These are phyloP conservation scores for Drosophila glabriapex DNA, from an alignment of 2,888 invertebrate genomes.

Conservation along the genomic window DNA sequence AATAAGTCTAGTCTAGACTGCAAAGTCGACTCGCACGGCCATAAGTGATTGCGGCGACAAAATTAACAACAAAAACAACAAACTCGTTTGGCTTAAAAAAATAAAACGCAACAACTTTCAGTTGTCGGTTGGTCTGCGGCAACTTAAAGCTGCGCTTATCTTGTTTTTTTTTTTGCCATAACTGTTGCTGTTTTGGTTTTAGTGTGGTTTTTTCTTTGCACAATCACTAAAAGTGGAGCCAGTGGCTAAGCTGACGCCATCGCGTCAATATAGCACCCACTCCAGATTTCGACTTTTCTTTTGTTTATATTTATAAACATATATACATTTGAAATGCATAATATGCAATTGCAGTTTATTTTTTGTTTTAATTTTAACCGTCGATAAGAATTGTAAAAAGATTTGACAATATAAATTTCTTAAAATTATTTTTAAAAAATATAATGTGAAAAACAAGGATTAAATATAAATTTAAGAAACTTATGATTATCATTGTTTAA, in stretches of 20 bases:
- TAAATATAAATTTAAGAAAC: not conserved
- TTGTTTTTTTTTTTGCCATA: conserved; percentile 40
- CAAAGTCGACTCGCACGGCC: conserved; percentile 52
- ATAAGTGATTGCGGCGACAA: conserved; percentile 74
- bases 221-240: conserved; percentile 53
- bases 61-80: conserved; percentile 56
- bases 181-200: conserved; percentile 36
- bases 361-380: not conserved
- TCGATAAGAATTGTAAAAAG: not conserved
- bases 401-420: not conserved
- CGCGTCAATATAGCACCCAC: conserved; percentile 21
- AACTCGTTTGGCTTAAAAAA: conserved; percentile 67
- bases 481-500: not conserved
- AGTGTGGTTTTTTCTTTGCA: conserved; percentile 37
- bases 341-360: not conserved
- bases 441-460: no score
- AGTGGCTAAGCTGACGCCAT: conserved; percentile 53
- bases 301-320: not conserved
- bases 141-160: conserved; percentile 45
- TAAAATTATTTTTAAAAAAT: not conserved
- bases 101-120: conserved; percentile 74
- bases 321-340: not conserved
- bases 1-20: conserved; percentile 56
- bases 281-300: not conserved
- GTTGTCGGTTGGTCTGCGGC: conserved; percentile 62